Evolutionary conservation across 1,140 invertebrate species (phyloP), one percentile per base, ranked within the genome.

Genomic region (Coelopa frigida): DNA sequence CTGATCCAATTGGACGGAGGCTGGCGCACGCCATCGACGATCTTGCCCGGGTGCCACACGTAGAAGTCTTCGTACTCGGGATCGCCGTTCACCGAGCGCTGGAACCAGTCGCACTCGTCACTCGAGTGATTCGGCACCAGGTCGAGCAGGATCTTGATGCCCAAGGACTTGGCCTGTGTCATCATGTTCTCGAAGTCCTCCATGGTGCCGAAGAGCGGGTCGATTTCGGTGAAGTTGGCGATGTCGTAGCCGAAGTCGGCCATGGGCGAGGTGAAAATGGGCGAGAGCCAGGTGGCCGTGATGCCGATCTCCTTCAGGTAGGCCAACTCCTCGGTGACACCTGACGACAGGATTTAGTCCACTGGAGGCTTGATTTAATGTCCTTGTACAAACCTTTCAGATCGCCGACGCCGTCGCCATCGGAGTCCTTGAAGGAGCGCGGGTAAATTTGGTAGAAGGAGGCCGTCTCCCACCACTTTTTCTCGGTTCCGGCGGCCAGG

Each of bases 111-210:
- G 53, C 85, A 83, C 43, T 83, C 59, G 57, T 84, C 76, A 55
- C 83, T 85, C 0, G 84, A 81, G 60, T 89, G 85, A 68, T 91
- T 90, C 3, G 86, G 85, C n/a, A 89, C 80, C 52, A 89, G 80
- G 59, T 91, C 87, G 62, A 91, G 60, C 23, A 91, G 72, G 12
- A 90, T 58, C 63, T 83, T 84, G 29, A 89, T 37, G 29, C 47
- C 47, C 22, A 49, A 33, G 21, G 23, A 17, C 14, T 81, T 75
- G 5, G 80, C 78, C 51, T 70, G 66, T 21, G 66, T 61, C 1
- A 82, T 53, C 27, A 90, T 63, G 2, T 70, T 55, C 36, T 82
- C 73, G 45, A 90, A 82, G 58, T 87, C 81, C 24, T 75, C 72
- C 63, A 85, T 73, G 1, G 74, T 80, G 6, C 86, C 87, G 46